Base-by-base conservation (phyloP, 2,888 invertebrate genomes). In the Cephus rjabovi region DNA sequence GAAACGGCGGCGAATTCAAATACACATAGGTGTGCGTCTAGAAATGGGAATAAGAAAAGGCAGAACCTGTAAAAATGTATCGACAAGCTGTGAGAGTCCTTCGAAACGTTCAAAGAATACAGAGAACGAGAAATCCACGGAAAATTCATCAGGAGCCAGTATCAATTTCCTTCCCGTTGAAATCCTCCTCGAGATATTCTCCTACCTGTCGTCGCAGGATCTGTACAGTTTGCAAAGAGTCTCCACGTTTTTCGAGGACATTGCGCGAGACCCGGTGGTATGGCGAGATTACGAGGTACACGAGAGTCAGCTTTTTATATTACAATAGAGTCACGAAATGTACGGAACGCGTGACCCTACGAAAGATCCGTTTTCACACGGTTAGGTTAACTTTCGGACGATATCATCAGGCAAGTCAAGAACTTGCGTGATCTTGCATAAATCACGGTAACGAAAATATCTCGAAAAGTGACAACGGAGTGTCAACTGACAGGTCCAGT, bases 271-370 rank as follows among this genome's bases (percentile, higher is more conserved):
- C 34, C 88, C 88, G 12, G 78, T 79, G 6, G 74, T 88, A 34
- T 89, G 87, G 88, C 85, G 83, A 79, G 80, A 79, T 73, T 90
- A 87, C 84, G 86, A 88, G 89, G 89, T 88, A 79, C 11, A 71
- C 23, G 12, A 33, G 11, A 15, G 6, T 30, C 71, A 71, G 31
- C 30, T 30, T 31, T 15, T 71, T 30, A 71, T 11, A 33, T 30
- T 71, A 23, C 23, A 56, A 56, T 56, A 56, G 9, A 23, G 23
- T 56, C 9, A 9, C 9, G 23, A 56, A 56, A 56, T 56, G 2
- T 23, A 56, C 23, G 23, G 9, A 56, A 56, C 56, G 15, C 40
- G 56, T 9, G 2, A 23, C 2, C 23, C 23, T 9, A 23, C 9
- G 1, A 23, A 56, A 15, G 23, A 56, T 56, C 2, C 56, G 56